Evolutionary conservation across 1,140 invertebrate species (phyloP).

Genomic region (Scaptomyza graminum): DNA sequence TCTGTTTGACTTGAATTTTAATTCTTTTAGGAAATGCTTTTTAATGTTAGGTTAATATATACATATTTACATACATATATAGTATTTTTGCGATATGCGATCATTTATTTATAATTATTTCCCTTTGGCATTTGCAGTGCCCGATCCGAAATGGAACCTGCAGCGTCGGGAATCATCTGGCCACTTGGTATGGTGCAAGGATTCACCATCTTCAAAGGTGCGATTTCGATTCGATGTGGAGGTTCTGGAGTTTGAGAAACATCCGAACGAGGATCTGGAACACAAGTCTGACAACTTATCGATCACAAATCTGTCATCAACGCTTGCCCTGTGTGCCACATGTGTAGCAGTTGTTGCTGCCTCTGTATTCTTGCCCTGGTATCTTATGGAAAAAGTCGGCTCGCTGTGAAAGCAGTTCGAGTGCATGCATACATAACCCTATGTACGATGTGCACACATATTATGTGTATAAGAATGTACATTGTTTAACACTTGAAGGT

Average conservation of each 20-base stretch:
- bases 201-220: slow-evolving; percentile 84
- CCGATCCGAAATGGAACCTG: slow-evolving; percentile 85
- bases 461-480: slow-evolving; percentile 10
- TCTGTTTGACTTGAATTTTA: no score
- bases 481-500: slow-evolving; percentile 50
- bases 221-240: slow-evolving; percentile 85
- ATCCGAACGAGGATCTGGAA: slow-evolving; percentile 77
- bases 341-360: slow-evolving; percentile 84
- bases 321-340: slow-evolving; percentile 78
- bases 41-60: slow-evolving; percentile 46
- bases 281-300: slow-evolving; percentile 65
- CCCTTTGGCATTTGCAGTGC: slow-evolving; percentile 43
- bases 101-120: neutral
- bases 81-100: neutral
- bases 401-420: slow-evolving; percentile 37
- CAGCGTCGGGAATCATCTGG: slow-evolving; percentile 84
- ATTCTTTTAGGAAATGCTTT: no score
- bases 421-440: neutral
- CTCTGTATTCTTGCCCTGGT: slow-evolving; percentile 85
- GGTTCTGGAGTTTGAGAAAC: slow-evolving; percentile 84
- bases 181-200: slow-evolving; percentile 84
- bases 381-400: slow-evolving; percentile 81
- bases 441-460: slow-evolving; percentile 1
- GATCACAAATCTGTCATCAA: slow-evolving; percentile 64
- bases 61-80: neutral